Conservation (phyloP, 2,797 vertebrate species). For the Rousettus madagascariensis region DNA sequence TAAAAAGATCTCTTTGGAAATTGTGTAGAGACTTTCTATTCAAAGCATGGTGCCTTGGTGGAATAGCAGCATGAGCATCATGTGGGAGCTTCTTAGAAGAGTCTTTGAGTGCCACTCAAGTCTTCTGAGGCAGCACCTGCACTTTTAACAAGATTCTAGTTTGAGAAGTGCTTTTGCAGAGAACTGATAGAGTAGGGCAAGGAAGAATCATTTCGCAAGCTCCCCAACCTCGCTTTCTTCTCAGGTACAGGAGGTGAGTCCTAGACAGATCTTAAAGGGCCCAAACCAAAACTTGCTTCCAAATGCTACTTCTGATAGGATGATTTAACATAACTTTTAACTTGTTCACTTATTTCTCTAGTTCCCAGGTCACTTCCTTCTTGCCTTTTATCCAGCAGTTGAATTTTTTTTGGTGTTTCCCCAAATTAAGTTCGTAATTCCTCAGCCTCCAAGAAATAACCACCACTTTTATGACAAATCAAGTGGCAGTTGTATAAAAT, state of each 20-base stretch:
- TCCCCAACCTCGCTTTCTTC: neutral
- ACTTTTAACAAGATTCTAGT: neutral
- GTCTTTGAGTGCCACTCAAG: neutral
- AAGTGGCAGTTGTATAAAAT: neutral
- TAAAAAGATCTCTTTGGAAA: neutral
- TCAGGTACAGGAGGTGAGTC: neutral
- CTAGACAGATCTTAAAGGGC: neutral
- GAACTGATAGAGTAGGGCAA: neutral
- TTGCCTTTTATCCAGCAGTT: neutral
- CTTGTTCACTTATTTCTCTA: neutral
- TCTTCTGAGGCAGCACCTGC: neutral
- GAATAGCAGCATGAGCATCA: fast-evolving
- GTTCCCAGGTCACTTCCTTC: neutral
- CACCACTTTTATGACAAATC: neutral
- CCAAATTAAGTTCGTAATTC: neutral
- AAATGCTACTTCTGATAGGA: neutral
- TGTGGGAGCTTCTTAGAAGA: neutral
- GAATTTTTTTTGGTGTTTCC: neutral
- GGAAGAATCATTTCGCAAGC: neutral
- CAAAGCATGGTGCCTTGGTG: neutral
- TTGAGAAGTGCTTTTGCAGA: neutral
- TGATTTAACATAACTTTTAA: neutral
- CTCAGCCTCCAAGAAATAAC: neutral
- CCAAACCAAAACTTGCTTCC: neutral
- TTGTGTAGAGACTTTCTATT: neutral